Conservation (phyloP, 1,140 invertebrate genomes). For the Achroia grisella region DNA sequence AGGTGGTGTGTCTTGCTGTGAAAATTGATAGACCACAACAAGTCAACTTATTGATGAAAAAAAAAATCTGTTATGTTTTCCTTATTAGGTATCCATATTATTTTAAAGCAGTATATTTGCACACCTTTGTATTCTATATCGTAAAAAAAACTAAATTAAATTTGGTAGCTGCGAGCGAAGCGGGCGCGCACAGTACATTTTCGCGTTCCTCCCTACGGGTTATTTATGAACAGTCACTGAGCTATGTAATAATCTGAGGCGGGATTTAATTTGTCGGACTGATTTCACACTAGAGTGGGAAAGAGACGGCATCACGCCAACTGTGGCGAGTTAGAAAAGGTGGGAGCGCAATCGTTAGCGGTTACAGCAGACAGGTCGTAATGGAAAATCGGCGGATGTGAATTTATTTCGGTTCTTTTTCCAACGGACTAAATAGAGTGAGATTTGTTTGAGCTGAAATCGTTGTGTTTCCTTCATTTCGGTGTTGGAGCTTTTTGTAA, state of each 20-base stretch:
- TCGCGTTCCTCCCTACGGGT: conserved; percentile 49
- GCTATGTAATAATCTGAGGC: conserved; percentile 80
- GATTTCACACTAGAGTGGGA: conserved; percentile 71
- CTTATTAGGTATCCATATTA: too few species aligned
- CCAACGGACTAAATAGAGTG: conserved; percentile 29
- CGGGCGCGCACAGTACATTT: conserved; percentile 21
- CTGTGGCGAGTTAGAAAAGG: conserved; percentile 11
- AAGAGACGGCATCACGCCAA: conserved; percentile 19
- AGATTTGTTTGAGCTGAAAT: conserved; percentile 31
- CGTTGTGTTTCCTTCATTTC: conserved; percentile 10
- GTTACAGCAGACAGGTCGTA: conserved; percentile 36
- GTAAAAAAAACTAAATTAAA: conserved; percentile 3
- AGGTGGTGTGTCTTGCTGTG: too few species aligned
- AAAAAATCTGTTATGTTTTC: too few species aligned
- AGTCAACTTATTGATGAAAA: too few species aligned
- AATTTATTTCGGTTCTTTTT: conserved; percentile 37
- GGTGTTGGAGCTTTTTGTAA: background rate
- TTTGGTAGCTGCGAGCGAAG: conserved; percentile 4
- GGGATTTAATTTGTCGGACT: conserved; percentile 80
- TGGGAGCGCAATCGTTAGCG: conserved; percentile 40
- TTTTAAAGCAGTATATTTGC: background rate
- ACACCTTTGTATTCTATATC: background rate
- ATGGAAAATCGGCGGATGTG: conserved; percentile 42
- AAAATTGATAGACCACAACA: too few species aligned
- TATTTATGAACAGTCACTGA: conserved; percentile 79